These are phyloP conservation scores for Platorchestia sp. DNA, from an alignment of 1,140 invertebrate species.

Conservation along the genomic window DNA sequence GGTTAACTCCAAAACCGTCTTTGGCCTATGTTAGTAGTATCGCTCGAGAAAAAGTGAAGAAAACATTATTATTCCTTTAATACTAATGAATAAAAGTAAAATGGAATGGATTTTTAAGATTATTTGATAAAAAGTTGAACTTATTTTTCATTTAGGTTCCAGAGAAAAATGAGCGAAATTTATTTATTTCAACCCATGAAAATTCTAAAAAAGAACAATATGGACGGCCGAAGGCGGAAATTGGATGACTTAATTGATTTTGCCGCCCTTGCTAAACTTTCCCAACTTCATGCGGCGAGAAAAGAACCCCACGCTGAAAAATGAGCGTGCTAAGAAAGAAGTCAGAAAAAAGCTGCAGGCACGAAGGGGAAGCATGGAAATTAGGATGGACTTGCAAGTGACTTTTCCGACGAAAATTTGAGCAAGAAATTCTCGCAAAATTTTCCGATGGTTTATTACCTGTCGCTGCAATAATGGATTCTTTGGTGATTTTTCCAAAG, in stretches of 20 bases:
- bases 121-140: too few relatives aligned
- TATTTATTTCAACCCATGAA: background rate
- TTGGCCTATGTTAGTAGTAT: background rate
- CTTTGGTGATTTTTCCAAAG: background rate
- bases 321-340: background rate
- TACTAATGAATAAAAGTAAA: background rate
- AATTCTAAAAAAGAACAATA: background rate
- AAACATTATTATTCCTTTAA: background rate
- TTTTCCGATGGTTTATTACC: background rate
- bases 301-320: background rate
- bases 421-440: background rate
- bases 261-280: background rate
- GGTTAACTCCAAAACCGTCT: background rate
- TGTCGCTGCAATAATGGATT: background rate
- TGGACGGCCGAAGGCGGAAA: background rate
- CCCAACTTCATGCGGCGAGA: background rate
- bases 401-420: background rate
- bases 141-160: too few relatives aligned
- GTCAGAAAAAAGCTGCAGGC: constrained; percentile 11
- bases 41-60: background rate
- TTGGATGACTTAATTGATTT: constrained; percentile 1
- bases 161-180: background rate
- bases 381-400: constrained; percentile 23
- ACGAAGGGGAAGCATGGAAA: constrained; percentile 30
- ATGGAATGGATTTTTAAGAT: too few relatives aligned